Conservation (phyloP, 2,113 vertebrate genomes). For the Tragelaphus strepsiceros region DNA sequence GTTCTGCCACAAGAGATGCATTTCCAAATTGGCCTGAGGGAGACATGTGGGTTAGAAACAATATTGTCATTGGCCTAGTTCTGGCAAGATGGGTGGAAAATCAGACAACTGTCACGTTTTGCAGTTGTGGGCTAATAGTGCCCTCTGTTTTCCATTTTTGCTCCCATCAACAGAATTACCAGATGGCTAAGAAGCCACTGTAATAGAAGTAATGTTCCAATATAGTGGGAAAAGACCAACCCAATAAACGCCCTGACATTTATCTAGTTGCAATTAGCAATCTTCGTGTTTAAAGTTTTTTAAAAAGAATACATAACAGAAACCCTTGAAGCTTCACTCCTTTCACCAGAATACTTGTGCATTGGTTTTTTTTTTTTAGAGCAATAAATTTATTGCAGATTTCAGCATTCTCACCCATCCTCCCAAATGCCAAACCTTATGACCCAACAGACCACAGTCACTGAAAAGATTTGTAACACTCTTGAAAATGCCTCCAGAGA, state of each 20-base stretch:
- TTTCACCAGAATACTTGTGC: neutral
- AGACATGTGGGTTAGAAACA: conserved; percentile 60
- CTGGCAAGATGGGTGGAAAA: conserved; percentile 63
- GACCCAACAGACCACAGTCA: neutral
- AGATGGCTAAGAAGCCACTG: conserved; percentile 62
- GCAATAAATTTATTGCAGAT: neutral
- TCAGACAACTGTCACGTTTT: conserved; percentile 60
- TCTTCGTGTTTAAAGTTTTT: neutral
- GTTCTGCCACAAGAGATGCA: conserved; percentile 23
- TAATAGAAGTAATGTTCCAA: conserved; percentile 33
- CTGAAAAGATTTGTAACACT: neutral
- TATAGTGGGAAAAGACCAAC: conserved; percentile 26
- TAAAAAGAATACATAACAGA: neutral
- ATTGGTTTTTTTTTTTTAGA: neutral
- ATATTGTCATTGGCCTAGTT: conserved; percentile 65
- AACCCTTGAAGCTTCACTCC: neutral
- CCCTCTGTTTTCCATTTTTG: conserved; percentile 69
- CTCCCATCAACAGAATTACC: conserved; percentile 53
- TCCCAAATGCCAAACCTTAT: neutral
- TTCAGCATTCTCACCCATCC: neutral
- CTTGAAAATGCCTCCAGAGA: neutral
- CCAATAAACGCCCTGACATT: conserved; percentile 15
- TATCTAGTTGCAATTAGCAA: conserved; percentile 7
- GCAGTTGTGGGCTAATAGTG: conserved; percentile 58
- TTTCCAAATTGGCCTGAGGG: conserved; percentile 60